phyloP scores from a whole-genome alignment of 2,888 invertebrate species.

The Elysia crispata region DNA sequence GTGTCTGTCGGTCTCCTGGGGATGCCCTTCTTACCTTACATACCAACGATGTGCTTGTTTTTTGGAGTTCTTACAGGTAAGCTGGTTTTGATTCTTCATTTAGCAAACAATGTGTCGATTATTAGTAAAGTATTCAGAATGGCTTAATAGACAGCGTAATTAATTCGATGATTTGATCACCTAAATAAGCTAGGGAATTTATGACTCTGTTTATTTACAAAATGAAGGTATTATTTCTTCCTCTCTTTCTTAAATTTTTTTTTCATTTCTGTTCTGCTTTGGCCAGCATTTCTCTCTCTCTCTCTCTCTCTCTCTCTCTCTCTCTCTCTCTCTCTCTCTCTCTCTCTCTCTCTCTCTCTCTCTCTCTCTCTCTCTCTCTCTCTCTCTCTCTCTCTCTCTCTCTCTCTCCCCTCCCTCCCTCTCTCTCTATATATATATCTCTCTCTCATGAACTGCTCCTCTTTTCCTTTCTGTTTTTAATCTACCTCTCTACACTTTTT shows the following conservation, averaged over 20 bases:
- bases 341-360: conserved; percentile 1
- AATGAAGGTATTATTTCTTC: not conserved
- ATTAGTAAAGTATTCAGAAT: too few species aligned
- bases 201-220: not conserved
- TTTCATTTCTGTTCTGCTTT: conserved; percentile 3
- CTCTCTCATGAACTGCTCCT: not conserved
- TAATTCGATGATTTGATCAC: too few species aligned
- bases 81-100: too few species aligned
- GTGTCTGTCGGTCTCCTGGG: conserved; percentile 51
- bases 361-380: conserved; percentile 27
- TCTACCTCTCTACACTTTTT: not conserved
- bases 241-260: not conserved
- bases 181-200: too few species aligned
- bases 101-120: too few species aligned
- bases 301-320: conserved; percentile 35
- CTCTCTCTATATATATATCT: conserved; percentile 13
- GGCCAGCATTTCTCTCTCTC: conserved; percentile 20
- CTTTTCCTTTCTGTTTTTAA: not conserved
- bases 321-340: conserved; percentile 18
- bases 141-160: too few species aligned
- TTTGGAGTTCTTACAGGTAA: conserved; percentile 57
- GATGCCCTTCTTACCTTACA: conserved; percentile 50
- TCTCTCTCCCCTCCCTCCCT: conserved; percentile 26
- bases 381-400: conserved; percentile 38
- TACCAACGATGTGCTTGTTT: conserved; percentile 53